Base-by-base conservation (phyloP, 2,797 vertebrate species). In the Diglossa cyanea region DNA sequence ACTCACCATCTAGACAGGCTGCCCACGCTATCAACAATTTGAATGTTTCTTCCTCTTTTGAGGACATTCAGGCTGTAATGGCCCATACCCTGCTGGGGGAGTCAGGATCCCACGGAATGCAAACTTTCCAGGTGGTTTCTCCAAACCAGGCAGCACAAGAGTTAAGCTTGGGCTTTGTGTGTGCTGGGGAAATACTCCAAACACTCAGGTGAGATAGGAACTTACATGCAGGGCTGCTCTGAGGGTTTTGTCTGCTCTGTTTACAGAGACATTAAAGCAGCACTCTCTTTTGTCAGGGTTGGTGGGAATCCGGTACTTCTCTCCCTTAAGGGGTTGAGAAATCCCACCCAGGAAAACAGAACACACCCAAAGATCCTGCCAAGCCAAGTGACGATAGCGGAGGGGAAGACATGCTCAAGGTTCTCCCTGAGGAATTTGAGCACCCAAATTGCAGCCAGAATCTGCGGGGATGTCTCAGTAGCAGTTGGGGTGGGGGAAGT, bases 381-480 rank as follows among this genome's bases (percentile, higher is more conserved):
- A 24, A 96, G 87, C 76, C 93, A 93, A 85, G 70, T 28, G 92
- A 85, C 0, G 7, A 78, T 37, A 78, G 67, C 9, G 19, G 70
- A 80, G 35, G 39, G 82, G 73, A 84, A 95, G 80, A 86, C 68
- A 47, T 4, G 73, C 70, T 68, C 68, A 40, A 94, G 91, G 94
- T 93, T 94, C 65, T 63, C 91, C 94, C 87, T 72, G 91, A 88
- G 62, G 90, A 97, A 50, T 80, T 4, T 93, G 92, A 94, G 93
- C 86, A 95, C 91, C 84, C 83, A 93, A 66, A 80, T 48, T 57
- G 81, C 93, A 92, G 82, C 90, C 96, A 94, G 92, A 39, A 91
- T 82, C 77, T 92, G 58, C 18, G 8, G 21, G 78, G 77, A 92
- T 84, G 79, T 95, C 94, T 95, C 88, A 81, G 48, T 42, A 85